Base-by-base conservation (phyloP, 2,888 invertebrate genomes). In the Andrena chrysosceles region DNA sequence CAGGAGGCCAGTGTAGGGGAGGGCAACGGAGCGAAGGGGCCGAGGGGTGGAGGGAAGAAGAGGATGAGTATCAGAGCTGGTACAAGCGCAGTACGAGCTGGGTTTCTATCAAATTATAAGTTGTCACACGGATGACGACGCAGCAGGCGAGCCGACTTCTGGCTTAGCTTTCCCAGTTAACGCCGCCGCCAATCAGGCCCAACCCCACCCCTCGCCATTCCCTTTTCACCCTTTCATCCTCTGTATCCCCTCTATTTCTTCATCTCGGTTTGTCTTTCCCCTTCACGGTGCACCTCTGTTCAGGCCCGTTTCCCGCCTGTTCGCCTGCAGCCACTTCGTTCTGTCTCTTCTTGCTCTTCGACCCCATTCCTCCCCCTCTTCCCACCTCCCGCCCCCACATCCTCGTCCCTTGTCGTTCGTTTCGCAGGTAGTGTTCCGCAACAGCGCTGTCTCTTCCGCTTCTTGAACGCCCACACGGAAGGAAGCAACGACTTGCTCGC, bases 31-130 rank as follows among this genome's bases (percentile, higher is more conserved):
- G 49, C 42, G 74, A 64, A 66, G 81, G 78, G 73, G 33, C 63
- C 67, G 68, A 77, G 69, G 69, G 69, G 80, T 77, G 72, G 63
- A 78, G 80, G 82, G 48, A 66, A 56, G 56, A 56, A 8, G 20
- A 76, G 77, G 82, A 83, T 63, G 80, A 62, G 86, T 76, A 78
- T 76, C 80, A 70, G 48, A 70, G 84, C 73, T 84, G 77, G 87
- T 87, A 83, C 87, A 84, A 80, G 83, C 87, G 77, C 80, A 80
- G 83, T 84, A 80, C 89, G 87, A 85, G 86, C 83, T 85, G 89
- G 87, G 84, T 85, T 89, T 91, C 91, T 90, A 91, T 91, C 89
- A 89, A 91, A 91, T 91, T 91, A 91, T 91, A 91, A 91, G 91
- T 91, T 91, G 91, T 91, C 90, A 90, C 91, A 90, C 88, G 91